These are phyloP conservation scores for Hydrolagus colliei DNA, from an alignment of 2,797 vertebrate genomes.

Conservation along the genomic window DNA sequence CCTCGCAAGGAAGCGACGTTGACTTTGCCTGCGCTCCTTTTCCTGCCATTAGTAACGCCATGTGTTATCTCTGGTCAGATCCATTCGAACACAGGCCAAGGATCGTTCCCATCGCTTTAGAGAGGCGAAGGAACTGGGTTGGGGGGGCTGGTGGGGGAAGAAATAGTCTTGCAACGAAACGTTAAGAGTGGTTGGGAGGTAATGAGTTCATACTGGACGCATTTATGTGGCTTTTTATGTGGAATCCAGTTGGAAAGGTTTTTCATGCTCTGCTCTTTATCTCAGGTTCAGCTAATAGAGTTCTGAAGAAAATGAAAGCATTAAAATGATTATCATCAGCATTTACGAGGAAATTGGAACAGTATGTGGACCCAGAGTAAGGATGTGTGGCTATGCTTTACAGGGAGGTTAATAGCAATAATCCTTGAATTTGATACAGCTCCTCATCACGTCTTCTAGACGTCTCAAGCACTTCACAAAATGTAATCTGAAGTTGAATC, in stretches of 20 bases:
- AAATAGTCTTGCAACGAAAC: slow-evolving; percentile 36
- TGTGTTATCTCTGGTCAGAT: slow-evolving; percentile 49
- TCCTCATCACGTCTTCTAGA: no score
- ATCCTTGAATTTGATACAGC: no score
- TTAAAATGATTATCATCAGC: slow-evolving; percentile 25
- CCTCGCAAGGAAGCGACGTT: slow-evolving; percentile 67
- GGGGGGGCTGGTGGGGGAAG: no score
- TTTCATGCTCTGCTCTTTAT: slow-evolving; percentile 47
- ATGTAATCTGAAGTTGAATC: no score
- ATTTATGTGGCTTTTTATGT: slow-evolving; percentile 49
- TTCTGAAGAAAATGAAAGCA: slow-evolving; percentile 32
- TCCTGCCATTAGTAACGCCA: slow-evolving; percentile 54
- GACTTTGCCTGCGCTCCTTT: slow-evolving; percentile 50
- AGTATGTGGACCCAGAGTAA: slow-evolving; percentile 21
- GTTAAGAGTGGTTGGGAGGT: slow-evolving; percentile 36
- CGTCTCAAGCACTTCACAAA: no score
- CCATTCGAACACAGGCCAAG: slow-evolving; percentile 42
- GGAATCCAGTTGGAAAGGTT: slow-evolving; percentile 49
- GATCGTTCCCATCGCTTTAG: slow-evolving; percentile 45
- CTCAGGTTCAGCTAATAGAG: slow-evolving; percentile 42
- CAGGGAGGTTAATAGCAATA: not conserved
- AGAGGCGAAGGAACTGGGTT: slow-evolving; percentile 34
- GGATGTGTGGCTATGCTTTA: slow-evolving; percentile 13
- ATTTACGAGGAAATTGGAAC: slow-evolving; percentile 29
- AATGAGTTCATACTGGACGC: slow-evolving; percentile 42